Conservation (phyloP, 2,888 invertebrate species). For the Lysandra bellargus region DNA sequence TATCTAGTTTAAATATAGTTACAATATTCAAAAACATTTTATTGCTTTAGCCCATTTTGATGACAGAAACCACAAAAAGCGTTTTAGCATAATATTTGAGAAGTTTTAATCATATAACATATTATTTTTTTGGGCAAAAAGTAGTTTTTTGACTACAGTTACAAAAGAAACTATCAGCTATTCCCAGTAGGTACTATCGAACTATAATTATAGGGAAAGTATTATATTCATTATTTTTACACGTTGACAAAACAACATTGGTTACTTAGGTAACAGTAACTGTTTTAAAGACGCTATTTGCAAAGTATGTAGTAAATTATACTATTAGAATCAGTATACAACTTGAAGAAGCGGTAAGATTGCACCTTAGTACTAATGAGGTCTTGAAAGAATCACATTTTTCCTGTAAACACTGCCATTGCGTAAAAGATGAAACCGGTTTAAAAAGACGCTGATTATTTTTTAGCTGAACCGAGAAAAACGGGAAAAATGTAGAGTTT, state of each 20-base stretch:
- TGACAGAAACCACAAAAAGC: too few species aligned
- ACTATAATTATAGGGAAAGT: not conserved
- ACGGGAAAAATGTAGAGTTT: not conserved
- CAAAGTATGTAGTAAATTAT: not conserved
- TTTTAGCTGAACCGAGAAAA: not conserved
- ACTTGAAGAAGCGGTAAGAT: not conserved
- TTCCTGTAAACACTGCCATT: not conserved
- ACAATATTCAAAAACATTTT: too few species aligned
- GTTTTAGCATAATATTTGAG: too few species aligned
- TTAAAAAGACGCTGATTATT: not conserved
- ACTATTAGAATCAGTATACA: not conserved
- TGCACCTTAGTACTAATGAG: not conserved
- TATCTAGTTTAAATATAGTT: too few species aligned
- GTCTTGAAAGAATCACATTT: not conserved
- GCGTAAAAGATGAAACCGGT: slow-evolving; percentile 5
- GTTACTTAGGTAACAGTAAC: not conserved
- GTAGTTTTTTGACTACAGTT: too few species aligned
- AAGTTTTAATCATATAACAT: too few species aligned
- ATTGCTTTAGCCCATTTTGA: too few species aligned
- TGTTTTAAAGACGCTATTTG: not conserved
- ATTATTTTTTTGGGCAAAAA: too few species aligned
- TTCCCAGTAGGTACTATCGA: too few species aligned
- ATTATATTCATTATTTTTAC: not conserved
- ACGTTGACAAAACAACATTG: not conserved
- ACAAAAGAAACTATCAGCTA: too few species aligned